Base-by-base conservation (phyloP, 1,140 invertebrate genomes). In the Lepidurus couesii region DNA sequence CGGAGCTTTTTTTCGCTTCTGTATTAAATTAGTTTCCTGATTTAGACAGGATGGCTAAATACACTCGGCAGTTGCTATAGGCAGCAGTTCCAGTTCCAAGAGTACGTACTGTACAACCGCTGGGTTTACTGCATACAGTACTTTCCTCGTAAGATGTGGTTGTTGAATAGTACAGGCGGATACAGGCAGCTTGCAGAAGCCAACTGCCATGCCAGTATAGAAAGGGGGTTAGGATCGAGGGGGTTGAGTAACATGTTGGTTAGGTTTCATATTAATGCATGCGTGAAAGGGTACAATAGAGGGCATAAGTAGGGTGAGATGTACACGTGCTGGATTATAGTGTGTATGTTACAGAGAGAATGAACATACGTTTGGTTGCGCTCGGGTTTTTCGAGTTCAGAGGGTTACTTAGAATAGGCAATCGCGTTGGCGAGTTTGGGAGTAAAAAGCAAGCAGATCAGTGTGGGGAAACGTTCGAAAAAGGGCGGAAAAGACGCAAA, bases 191-290 rank as follows among this genome's bases (percentile, higher is more conserved):
- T 16, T 47, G 13, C 53, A 65, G 7, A 21, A 7, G 21, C 53
- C 7, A 65, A n/a, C 6, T 9, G 21, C 53, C 7, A 65, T 3
- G 53, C 0, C 16, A 65, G 21, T 4, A 21, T 21, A 13, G 21
- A 65, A 65, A 65, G 16, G 53, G 21, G 53, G 53, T 65, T 16
- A 11, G 8, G 53, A 21, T 13, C 13, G 21, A 65, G 53, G 53
- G 53, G 53, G 53, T 65, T 65, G 53, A 65, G 53, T 65, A 65
- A 65, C 53, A 65, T 65, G 53, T 65, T 65, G 53, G 53, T 65
- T 65, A 65, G 21, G 9, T 65, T 65, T 65, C 53, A 3, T 21
- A 21, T 21, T 21, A 10, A 65, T 65, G n/a, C 53, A 65, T 65
- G 16, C 53, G 53, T 65, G 53, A 65, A 65, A 65, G 53, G 21